Evolutionary conservation across 2,888 invertebrate genomes (phyloP).

Genomic region (Diaprepes abbreviatus): DNA sequence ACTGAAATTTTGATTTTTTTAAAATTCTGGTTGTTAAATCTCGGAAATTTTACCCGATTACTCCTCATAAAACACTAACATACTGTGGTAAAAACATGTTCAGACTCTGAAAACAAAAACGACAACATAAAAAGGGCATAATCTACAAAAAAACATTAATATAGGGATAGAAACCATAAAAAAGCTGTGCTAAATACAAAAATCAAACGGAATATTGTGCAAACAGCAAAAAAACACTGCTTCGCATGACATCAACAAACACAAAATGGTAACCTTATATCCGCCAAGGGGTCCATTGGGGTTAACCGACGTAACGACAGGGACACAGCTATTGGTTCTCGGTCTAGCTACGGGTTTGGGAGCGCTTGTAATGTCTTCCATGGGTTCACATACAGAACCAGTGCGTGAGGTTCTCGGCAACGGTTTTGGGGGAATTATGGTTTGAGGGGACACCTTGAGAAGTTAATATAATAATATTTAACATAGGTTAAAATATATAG

Average conservation of each 20-base stretch:
- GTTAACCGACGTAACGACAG: conserved; percentile 74
- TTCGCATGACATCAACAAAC: conserved; percentile 45
- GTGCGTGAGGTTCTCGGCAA: conserved; percentile 82
- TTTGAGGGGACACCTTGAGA: conserved; percentile 47
- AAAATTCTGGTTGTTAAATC: no score
- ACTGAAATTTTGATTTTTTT: no score
- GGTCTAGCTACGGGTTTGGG: conserved; percentile 80
- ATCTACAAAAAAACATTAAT: conserved; percentile 3
- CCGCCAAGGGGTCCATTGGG: conserved; percentile 71
- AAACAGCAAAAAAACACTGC: conserved; percentile 1
- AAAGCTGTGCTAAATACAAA: conserved; percentile 18
- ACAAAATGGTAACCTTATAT: conserved; percentile 77
- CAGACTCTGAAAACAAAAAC: conserved; percentile 2
- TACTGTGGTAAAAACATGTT: background rate
- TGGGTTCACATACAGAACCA: conserved; percentile 78
- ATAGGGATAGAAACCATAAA: conserved; percentile 28
- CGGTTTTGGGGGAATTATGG: conserved; percentile 80
- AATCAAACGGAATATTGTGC: background rate
- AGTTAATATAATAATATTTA: conserved; percentile 12
- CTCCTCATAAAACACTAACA: no score
- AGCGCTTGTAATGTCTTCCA: conserved; percentile 68
- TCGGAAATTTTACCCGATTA: no score
- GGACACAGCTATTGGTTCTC: conserved; percentile 73
- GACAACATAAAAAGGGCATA: background rate
- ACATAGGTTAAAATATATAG: no score